phyloP scores from a whole-genome alignment of 1,140 invertebrate genomes.

The Pogonognathellus flavescens region DNA sequence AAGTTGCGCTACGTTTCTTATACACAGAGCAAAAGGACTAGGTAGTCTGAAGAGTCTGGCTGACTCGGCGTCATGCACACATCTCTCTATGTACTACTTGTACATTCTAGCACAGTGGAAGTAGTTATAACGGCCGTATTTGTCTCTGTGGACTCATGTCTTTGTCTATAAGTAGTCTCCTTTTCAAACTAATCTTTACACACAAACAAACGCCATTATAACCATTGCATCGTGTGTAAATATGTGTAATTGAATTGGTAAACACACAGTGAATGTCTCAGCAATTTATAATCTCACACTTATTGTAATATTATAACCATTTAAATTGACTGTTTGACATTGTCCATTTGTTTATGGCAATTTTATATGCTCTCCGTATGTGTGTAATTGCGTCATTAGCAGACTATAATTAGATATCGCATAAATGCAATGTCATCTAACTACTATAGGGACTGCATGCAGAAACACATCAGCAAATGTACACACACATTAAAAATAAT shows the following conservation, averaged over 20 bases:
- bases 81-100: not conserved
- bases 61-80: not conserved
- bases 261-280: not conserved
- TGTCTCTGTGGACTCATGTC: slow-evolving; percentile 35
- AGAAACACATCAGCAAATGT: no score
- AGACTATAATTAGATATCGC: no score
- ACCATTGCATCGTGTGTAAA: not conserved
- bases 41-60: not conserved
- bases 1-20: not conserved
- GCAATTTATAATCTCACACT: not conserved
- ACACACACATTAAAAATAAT: no score
- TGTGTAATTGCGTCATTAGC: no score
- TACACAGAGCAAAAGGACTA: not conserved
- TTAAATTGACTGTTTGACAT: not conserved
- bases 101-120: not conserved
- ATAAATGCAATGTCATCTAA: no score
- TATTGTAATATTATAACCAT: not conserved
- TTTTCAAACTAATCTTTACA: not conserved
- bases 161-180: slow-evolving; percentile 12
- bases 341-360: no score
- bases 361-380: no score
- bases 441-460: no score
- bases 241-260: not conserved
- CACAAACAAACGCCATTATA: not conserved
- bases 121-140: slow-evolving; percentile 35